phyloP scores from a whole-genome alignment of 2,888 invertebrate species.

The Drosophila nigricruria region DNA sequence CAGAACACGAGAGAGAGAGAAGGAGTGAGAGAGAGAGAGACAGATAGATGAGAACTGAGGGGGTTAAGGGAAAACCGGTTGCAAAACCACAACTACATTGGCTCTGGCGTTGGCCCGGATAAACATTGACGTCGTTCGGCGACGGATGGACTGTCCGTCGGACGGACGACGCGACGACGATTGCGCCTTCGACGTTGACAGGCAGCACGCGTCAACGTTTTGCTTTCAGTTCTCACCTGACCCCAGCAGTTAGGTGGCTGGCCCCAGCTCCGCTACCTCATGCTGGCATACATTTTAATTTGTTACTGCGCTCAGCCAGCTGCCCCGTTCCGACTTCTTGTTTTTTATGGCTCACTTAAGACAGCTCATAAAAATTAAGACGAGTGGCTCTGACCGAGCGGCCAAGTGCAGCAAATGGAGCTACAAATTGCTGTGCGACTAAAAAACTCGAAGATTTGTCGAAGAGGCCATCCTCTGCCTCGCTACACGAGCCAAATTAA shows the following conservation, averaged over 20 bases:
- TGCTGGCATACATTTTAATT: conserved; percentile 70
- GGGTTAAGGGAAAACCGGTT: not conserved
- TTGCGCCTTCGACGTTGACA: conserved; percentile 19
- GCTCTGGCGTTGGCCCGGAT: conserved; percentile 29
- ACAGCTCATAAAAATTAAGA: conserved; percentile 76
- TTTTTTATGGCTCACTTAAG: conserved; percentile 72
- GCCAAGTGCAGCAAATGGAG: conserved; percentile 30
- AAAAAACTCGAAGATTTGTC: conserved; percentile 22
- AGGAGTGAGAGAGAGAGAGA: not conserved
- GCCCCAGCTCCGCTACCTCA: conserved; percentile 7
- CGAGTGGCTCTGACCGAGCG: conserved; percentile 46
- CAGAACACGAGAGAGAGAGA: not conserved
- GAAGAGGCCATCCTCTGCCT: not conserved
- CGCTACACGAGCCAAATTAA: conserved; percentile 2
- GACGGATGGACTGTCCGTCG: conserved; percentile 54
- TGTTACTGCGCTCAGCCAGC: conserved; percentile 58
- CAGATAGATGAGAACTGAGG: not conserved
- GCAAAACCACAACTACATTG: conserved; percentile 48
- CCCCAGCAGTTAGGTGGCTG: not conserved
- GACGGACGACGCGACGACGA: conserved; percentile 12
- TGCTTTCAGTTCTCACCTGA: conserved; percentile 53
- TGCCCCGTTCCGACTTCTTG: not conserved
- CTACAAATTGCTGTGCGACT: conserved; percentile 43
- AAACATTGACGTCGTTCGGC: conserved; percentile 47
- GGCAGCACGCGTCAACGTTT: conserved; percentile 30